Conservation (phyloP, 2,113 vertebrate species). For the Pygoscelis antarcticus region DNA sequence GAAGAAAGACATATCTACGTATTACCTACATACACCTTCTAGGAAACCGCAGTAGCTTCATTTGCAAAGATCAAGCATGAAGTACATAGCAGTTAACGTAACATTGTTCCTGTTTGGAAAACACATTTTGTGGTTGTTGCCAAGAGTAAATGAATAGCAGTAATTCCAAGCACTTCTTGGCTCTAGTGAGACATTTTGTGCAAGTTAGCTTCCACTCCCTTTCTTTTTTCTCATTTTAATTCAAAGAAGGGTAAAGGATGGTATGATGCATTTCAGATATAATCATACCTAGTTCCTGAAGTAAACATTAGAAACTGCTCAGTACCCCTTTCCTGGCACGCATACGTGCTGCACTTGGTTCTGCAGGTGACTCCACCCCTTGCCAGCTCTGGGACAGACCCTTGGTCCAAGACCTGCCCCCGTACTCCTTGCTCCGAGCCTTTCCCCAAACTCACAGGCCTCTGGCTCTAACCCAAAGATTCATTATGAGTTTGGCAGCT, state of each 20-base stretch:
- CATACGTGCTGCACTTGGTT: background rate
- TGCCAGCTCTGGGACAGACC: background rate
- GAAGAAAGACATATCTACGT: background rate
- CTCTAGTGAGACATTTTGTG: background rate
- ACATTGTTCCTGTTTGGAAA: background rate
- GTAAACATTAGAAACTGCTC: background rate
- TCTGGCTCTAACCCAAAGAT: constrained; percentile 19
- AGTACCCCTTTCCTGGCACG: background rate
- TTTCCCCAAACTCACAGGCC: background rate
- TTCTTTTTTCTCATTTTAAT: background rate
- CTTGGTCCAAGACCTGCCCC: background rate
- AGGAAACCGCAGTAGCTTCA: background rate
- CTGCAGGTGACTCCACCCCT: background rate
- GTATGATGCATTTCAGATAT: background rate
- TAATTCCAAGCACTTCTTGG: background rate
- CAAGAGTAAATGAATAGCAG: background rate
- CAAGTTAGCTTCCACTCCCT: background rate
- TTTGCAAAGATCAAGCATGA: background rate
- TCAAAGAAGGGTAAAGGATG: background rate
- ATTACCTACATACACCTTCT: background rate
- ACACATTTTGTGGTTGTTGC: background rate
- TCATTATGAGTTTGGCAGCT: constrained; percentile 25
- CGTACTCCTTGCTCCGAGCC: background rate
- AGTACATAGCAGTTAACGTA: background rate
- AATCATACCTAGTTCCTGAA: background rate